Evolutionary conservation across 1,140 invertebrate species (phyloP).

Genomic region (Drosophila murphyi): DNA sequence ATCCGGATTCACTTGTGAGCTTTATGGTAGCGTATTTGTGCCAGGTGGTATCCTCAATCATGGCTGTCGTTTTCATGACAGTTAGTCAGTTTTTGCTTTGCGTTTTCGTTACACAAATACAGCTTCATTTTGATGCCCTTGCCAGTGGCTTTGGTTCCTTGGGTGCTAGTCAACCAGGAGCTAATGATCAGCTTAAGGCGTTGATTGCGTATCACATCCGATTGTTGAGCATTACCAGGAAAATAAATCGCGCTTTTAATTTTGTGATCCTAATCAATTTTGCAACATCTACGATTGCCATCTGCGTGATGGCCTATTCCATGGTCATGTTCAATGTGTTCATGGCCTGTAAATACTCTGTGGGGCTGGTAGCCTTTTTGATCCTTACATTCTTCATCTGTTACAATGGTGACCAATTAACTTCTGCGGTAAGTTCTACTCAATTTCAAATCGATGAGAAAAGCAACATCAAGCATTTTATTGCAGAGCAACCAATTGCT

Average conservation of each 20-base stretch:
- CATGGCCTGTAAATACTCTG: slow-evolving; percentile 54
- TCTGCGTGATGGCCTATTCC: slow-evolving; percentile 68
- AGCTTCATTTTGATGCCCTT: slow-evolving; percentile 70
- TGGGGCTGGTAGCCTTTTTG: slow-evolving; percentile 54
- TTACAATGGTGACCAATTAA: slow-evolving; percentile 55
- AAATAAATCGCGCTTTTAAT: slow-evolving; percentile 64
- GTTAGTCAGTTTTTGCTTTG: slow-evolving; percentile 56
- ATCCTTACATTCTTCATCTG: slow-evolving; percentile 60
- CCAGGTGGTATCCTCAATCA: slow-evolving; percentile 48
- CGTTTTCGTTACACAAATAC: slow-evolving; percentile 66
- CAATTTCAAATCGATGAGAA: background rate
- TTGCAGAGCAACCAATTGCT: slow-evolving; percentile 61
- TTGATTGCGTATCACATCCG: slow-evolving; percentile 60
- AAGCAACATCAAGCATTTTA: background rate
- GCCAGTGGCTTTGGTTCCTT: slow-evolving; percentile 37
- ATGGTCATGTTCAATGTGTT: slow-evolving; percentile 63
- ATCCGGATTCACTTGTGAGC: slow-evolving; percentile 7
- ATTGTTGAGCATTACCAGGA: slow-evolving; percentile 38
- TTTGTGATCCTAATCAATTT: slow-evolving; percentile 62
- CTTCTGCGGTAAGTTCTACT: slow-evolving; percentile 39
- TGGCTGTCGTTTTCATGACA: slow-evolving; percentile 64
- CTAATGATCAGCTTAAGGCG: slow-evolving; percentile 45
- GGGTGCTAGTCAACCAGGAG: slow-evolving; percentile 39
- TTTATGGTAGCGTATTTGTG: slow-evolving; percentile 45
- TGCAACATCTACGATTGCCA: slow-evolving; percentile 63